Evolutionary conservation across 2,888 invertebrate genomes (phyloP).

Genomic region (Eledone cirrhosa): DNA sequence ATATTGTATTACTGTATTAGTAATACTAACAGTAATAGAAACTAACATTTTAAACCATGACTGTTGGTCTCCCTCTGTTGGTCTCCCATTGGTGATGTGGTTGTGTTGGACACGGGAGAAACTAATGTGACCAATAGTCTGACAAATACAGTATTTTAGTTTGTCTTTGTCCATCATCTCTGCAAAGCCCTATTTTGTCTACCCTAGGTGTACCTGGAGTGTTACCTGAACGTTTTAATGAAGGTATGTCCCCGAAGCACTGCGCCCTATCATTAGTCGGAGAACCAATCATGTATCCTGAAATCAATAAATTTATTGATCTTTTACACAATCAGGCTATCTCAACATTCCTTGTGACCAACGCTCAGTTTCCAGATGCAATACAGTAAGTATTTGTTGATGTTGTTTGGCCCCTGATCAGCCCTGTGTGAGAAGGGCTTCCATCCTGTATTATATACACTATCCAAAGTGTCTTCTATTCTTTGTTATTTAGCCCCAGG

Average conservation of each 20-base stretch:
- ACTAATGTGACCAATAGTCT: background rate
- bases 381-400: constrained; percentile 65
- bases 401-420: too few relatives aligned
- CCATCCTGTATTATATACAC: too few relatives aligned
- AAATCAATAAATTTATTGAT: constrained; percentile 70
- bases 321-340: constrained; percentile 69
- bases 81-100: background rate
- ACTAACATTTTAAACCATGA: too few relatives aligned
- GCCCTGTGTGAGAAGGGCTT: too few relatives aligned
- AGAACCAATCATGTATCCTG: constrained; percentile 74
- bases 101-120: background rate
- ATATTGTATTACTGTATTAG: too few relatives aligned
- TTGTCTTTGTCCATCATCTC: background rate
- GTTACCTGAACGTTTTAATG: constrained; percentile 67
- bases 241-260: constrained; percentile 69
- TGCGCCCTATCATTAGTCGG: constrained; percentile 73
- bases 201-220: constrained; percentile 72
- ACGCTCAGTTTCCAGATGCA: constrained; percentile 73
- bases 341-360: constrained; percentile 73
- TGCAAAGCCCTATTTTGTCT: background rate
- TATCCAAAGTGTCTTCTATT: too few relatives aligned
- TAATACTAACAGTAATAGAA: too few relatives aligned
- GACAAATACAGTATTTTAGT: background rate
- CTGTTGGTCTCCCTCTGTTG: too few relatives aligned
- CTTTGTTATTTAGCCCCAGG: too few relatives aligned